Conservation (phyloP, 2,113 vertebrate species). For the Larimichthys polyactis region DNA sequence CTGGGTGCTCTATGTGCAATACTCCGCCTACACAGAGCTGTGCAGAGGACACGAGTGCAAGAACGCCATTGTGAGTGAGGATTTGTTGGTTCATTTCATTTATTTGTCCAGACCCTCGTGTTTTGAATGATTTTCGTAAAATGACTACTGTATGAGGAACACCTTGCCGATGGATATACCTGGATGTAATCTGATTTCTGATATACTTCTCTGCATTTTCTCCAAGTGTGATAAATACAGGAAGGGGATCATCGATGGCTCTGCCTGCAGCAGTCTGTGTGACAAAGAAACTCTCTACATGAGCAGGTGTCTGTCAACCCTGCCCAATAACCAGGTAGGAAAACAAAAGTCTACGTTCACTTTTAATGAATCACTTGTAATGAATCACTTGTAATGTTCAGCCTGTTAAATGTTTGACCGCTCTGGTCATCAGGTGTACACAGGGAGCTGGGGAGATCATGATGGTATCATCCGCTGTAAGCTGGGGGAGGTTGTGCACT, state of each 20-base stretch:
- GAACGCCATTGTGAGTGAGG: slow-evolving; percentile 93
- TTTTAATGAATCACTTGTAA: neutral
- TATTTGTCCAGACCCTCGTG: neutral
- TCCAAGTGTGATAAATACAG: slow-evolving; percentile 97
- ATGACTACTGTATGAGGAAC: neutral
- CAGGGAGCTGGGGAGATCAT: slow-evolving; percentile 94
- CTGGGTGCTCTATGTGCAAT: slow-evolving; percentile 97
- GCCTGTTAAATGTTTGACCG: neutral
- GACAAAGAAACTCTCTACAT: slow-evolving; percentile 95
- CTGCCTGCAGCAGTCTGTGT: slow-evolving; percentile 96
- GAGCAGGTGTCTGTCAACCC: slow-evolving; percentile 94
- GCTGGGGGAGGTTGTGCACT: slow-evolving; percentile 90
- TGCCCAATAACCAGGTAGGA: slow-evolving; percentile 93
- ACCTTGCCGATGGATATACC: neutral
- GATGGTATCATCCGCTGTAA: slow-evolving; percentile 95
- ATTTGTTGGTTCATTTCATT: neutral
- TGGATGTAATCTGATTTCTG: neutral
- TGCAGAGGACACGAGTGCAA: slow-evolving; percentile 98
- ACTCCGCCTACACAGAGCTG: slow-evolving; percentile 95
- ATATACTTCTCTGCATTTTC: neutral
- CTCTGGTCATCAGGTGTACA: slow-evolving; percentile 88
- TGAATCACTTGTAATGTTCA: neutral
- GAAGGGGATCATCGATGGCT: slow-evolving; percentile 95
- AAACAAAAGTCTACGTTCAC: no score
- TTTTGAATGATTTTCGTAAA: neutral